These are phyloP conservation scores for Emmelina monodactyla DNA, from an alignment of 2,888 invertebrate genomes.

Conservation along the genomic window DNA sequence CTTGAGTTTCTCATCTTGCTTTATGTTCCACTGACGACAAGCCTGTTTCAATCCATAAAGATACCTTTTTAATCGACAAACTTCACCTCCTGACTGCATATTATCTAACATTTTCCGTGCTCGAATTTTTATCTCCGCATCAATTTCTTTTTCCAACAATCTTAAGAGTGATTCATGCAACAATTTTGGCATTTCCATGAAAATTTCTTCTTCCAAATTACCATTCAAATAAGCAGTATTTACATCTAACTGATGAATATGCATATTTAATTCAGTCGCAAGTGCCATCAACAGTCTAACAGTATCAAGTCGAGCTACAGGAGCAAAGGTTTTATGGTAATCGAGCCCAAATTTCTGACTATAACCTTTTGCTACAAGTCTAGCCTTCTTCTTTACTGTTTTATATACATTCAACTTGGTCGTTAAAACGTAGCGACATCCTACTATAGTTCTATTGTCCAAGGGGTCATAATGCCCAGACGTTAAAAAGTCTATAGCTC, in stretches of 20 bases:
- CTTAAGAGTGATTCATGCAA: not conserved
- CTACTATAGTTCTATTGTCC: not conserved
- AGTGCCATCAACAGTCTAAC: not conserved
- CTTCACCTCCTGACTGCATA: not conserved
- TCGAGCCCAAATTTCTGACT: not conserved
- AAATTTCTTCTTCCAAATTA: not conserved
- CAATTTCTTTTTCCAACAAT: not conserved
- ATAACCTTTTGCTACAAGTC: conserved; percentile 1
- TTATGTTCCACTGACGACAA: not conserved
- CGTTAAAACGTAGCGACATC: conserved; percentile 1
- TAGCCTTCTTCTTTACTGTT: not conserved
- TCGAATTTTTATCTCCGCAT: not conserved
- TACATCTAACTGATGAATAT: not conserved
- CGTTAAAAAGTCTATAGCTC: too few relatives aligned
- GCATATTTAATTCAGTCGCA: not conserved
- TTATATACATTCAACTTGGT: conserved; percentile 1
- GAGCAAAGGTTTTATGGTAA: not conserved
- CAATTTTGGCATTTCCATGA: not conserved
- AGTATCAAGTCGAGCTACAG: not conserved
- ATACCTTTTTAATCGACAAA: not conserved
- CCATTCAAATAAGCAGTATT: conserved; percentile 1
- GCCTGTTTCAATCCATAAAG: not conserved
- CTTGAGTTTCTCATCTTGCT: not conserved
- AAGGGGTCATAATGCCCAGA: too few relatives aligned
- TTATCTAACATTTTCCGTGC: not conserved